Evolutionary conservation across 2,797 vertebrate species (phyloP).

Genomic region (Gymnoscopelus braueri): DNA sequence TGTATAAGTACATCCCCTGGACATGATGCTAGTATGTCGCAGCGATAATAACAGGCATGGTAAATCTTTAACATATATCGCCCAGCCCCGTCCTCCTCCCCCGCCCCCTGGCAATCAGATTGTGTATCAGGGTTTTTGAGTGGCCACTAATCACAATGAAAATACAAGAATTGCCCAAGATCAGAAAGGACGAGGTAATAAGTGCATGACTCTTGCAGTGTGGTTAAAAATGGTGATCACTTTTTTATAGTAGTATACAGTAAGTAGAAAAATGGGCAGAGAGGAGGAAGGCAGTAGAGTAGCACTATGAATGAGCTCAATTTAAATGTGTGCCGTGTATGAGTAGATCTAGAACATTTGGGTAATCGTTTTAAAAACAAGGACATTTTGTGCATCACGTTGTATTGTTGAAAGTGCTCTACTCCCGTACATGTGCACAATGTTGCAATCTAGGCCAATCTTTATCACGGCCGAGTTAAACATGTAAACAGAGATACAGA

Average conservation of each 20-base stretch:
- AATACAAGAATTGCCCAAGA: background rate
- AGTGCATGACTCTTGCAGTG: slow-evolving; percentile 27
- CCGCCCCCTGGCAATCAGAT: no score
- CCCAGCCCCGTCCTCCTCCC: no score
- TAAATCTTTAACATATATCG: no score
- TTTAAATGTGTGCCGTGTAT: slow-evolving; percentile 51
- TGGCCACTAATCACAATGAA: no score
- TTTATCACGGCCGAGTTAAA: slow-evolving; percentile 29
- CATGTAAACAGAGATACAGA: slow-evolving; percentile 12
- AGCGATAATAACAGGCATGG: no score
- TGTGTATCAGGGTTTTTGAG: no score
- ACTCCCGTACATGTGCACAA: slow-evolving; percentile 17
- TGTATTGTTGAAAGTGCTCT: slow-evolving; percentile 33
- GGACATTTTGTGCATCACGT: slow-evolving; percentile 48
- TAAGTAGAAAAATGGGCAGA: slow-evolving; percentile 20
- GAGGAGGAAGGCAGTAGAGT: slow-evolving; percentile 22
- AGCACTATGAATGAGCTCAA: slow-evolving; percentile 54
- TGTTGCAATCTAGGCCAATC: slow-evolving; percentile 1
- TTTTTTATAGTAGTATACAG: slow-evolving; percentile 23
- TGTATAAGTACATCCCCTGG: no score
- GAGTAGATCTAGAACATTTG: slow-evolving; percentile 34
- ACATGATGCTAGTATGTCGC: no score
- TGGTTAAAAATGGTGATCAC: slow-evolving; percentile 42
- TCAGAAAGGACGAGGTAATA: slow-evolving; percentile 14
- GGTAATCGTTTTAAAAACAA: slow-evolving; percentile 45